Evolutionary conservation across 2,888 invertebrate genomes (phyloP), one percentile per base, ranked within the genome.

Genomic region (Chalcis sispes): DNA sequence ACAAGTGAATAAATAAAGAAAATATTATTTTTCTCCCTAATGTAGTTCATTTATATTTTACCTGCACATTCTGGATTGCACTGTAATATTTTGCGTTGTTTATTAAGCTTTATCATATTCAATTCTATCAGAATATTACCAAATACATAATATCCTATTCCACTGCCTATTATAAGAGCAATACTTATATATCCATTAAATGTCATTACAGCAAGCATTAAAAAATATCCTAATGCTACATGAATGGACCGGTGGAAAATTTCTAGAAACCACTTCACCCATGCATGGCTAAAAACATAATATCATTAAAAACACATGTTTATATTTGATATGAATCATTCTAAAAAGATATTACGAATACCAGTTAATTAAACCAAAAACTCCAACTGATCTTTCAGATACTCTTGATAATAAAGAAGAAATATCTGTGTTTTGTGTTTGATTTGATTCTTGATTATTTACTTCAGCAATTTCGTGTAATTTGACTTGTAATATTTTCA

Each of bases 191-290:
- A 93, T 29, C 91, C 92, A 88, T 94, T 94, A 88, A 92, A 94
- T 15, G 92, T 87, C 94, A 94, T 94, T n/a, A 94, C 92, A 29
- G 92, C 91, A 79, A 94, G 86, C 94, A 94, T 94, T 29, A 94
- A 89, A 66, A 94, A 85, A 87, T 94, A 94, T 29, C 93, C 93
- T 59, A 94, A 89, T 77, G 90, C 89, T 82, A 91, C 92, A 84
- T 92, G 92, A 56, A 89, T 72, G 79, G 90, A 85, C 89, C 91
- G 92, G 79, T 92, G 89, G 56, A 88, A 72, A 46, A 91, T 89
- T 87, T 88, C 86, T 87, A 91, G 79, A 86, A 80, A 87, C 78
- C 87, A 85, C 84, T 89, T 90, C 77, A 89, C 88, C 81, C 84
- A 85, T 56, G 71, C 81, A 25, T 72, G 67, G 75, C 86, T 86